Conservation (phyloP, 2,113 vertebrate genomes). For the Atrichornis clamosus region DNA sequence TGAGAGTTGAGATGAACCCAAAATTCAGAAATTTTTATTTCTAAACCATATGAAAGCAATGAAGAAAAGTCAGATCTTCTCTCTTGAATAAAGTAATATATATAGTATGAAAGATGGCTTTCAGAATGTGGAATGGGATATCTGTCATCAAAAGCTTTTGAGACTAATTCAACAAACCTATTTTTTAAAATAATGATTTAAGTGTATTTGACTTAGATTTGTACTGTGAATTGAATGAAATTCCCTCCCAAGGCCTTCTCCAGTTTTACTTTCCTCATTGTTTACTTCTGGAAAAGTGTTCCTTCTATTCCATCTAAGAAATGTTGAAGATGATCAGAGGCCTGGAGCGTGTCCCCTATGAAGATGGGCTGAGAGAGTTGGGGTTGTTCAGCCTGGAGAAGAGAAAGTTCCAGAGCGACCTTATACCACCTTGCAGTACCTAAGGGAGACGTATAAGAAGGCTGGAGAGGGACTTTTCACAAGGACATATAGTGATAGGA, state of each 20-base stretch:
- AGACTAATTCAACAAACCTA: not conserved
- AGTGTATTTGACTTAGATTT: not conserved
- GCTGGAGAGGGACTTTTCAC: not conserved
- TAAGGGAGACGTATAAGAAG: not conserved
- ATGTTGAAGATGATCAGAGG: not conserved
- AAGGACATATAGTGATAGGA: not conserved
- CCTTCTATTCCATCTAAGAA: not conserved
- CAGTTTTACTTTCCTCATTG: not conserved
- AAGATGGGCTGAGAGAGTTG: not conserved
- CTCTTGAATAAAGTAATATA: not conserved
- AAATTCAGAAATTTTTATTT: not conserved
- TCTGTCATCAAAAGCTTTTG: not conserved
- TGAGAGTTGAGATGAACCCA: not conserved
- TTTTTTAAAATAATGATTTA: not conserved
- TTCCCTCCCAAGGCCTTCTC: not conserved
- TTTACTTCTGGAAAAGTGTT: not conserved
- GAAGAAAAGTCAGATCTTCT: not conserved
- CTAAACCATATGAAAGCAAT: not conserved
- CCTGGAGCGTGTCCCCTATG: not conserved
- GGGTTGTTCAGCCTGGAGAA: not conserved
- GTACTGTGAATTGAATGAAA: not conserved
- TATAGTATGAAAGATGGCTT: not conserved
- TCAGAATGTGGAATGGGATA: not conserved
- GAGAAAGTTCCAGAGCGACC: not conserved
- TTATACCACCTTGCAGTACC: not conserved